Base-by-base conservation (phyloP, 2,113 vertebrate genomes). In the Odontophorus gujanensis region DNA sequence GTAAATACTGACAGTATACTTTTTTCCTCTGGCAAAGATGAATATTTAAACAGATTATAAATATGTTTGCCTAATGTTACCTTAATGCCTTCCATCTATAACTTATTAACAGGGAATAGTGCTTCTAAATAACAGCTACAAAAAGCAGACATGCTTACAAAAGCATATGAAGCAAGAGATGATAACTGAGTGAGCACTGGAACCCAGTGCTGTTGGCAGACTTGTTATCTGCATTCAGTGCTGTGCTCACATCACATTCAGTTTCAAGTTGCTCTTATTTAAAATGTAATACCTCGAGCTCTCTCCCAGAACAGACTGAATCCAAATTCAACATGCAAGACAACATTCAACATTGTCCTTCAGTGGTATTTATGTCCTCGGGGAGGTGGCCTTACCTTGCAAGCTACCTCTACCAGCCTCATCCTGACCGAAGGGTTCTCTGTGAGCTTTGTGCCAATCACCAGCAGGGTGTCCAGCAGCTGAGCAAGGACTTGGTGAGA, bases 401-500 rank as follows among this genome's bases (percentile, higher is more conserved):
- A 99, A 28, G 99, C 99, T 66, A 99, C 98, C 36, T 99, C 98
- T 1, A 99, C 97, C 77, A 99, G 97, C 73, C 98, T 98, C 93
- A 98, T 97, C 81, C 98, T 98, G 75, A 99, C 96, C 13, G 98
- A 79, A 1, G 95, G 96, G 87, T 95, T 99, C 30, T 99, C 98
- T 16, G 98, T 97, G 10, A 99, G 98, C 34, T 99, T 99, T 12
- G 97, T 97, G 21, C 99, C 99, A 2, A 99, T 99, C 81, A 98
- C 98, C 96, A 99, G 96, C 59, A 99, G 96, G 1, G 99, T 98
- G 89, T 99, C 99, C 95, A 99, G 89, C 69, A 99, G 97, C 95
- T 99, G 99, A 30, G 99, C 99, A 4, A 99, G 97, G 61, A 99
- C 99, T 96, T 99, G 99, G 89, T 99, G 99, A 61, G 99, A 99